phyloP scores from a whole-genome alignment of 2,113 vertebrate species.

The Microcebus lehilahytsara region DNA sequence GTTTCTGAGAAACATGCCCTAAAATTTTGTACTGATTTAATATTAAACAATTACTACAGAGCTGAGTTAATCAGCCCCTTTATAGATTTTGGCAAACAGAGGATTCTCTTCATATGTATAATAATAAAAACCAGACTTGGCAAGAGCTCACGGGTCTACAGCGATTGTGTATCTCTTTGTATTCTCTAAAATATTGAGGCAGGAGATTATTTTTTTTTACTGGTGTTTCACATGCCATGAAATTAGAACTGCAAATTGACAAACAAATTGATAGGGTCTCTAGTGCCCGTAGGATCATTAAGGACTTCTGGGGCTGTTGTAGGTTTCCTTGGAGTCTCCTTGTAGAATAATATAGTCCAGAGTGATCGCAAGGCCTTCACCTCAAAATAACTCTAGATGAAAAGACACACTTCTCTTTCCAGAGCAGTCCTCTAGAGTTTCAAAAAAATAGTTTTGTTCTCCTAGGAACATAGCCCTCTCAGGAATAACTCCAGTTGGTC shows the following conservation, averaged over 20 bases:
- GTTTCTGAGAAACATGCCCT: constrained; percentile 71
- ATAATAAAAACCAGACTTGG: constrained; percentile 73
- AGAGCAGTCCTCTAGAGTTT: not conserved
- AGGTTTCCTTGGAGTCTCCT: not conserved
- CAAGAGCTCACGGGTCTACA: constrained; percentile 63
- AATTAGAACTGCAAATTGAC: constrained; percentile 30
- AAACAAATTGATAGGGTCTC: not conserved
- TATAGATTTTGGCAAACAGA: not conserved
- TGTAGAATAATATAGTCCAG: not conserved
- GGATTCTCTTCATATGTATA: constrained; percentile 38
- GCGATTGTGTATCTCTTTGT: constrained; percentile 45
- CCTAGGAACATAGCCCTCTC: not conserved
- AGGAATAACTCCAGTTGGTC: not conserved
- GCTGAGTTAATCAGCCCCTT: constrained; percentile 54
- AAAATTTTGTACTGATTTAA: constrained; percentile 54
- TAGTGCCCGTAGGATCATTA: not conserved
- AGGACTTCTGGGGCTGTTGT: not conserved
- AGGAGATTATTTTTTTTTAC: not conserved
- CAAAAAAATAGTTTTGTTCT: not conserved
- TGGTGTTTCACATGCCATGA: constrained; percentile 4
- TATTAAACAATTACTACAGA: constrained; percentile 62
- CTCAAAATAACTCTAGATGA: not conserved
- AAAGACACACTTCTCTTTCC: not conserved
- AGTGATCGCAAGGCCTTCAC: not conserved
- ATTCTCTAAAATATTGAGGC: constrained; percentile 61